Base-by-base conservation (phyloP, 2,888 invertebrate species). In the Pantelozetes paolii region DNA sequence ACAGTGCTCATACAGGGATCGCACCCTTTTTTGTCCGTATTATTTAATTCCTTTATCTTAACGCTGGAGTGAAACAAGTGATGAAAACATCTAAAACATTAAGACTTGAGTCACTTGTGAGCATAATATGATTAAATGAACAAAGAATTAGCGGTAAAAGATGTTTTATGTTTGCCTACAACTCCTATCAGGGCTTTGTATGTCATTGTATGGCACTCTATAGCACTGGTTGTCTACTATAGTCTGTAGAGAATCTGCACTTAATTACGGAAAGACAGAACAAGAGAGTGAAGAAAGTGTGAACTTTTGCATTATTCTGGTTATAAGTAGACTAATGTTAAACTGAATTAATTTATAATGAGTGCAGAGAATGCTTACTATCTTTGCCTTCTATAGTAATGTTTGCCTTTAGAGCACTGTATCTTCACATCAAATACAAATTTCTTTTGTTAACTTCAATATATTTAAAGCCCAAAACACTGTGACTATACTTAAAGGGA, bases 221-320 rank as follows among this genome's bases (percentile, higher is more conserved):
- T 57, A n/a, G n/a, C n/a, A n/a, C n/a, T n/a, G n/a, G n/a, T 42
- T 42, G 42, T 42, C 42, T 42, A 8, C 42, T 9, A 36, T 36
- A 36, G 36, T 36, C 36, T 36, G 9, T 36, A 36, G 36, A 36
- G 36, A 48, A 48, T 59, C 32, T 30, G 69, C 23, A 45, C 69
- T 69, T 69, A 69, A 69, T 69, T 69, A 69, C 26, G 26, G 13
- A 23, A 45, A 69, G 32, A 23, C 11, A 23, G 13, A n/a, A 69
- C 36, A 40, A 23, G 18, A 64, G 32, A 64, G 40, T 15, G 69
- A 69, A 69, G 69, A 69, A 69, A 69, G 69, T 69, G 69, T 45
- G 69, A 69, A 69, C 69, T 69, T 30, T 69, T 69, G 69, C 69
- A 69, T 69, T 69, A 69, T 69, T 69, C 69, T 45, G 28, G 8